These are phyloP conservation scores for Drepana falcataria DNA, from an alignment of 2,888 invertebrate species.

Conservation along the genomic window DNA sequence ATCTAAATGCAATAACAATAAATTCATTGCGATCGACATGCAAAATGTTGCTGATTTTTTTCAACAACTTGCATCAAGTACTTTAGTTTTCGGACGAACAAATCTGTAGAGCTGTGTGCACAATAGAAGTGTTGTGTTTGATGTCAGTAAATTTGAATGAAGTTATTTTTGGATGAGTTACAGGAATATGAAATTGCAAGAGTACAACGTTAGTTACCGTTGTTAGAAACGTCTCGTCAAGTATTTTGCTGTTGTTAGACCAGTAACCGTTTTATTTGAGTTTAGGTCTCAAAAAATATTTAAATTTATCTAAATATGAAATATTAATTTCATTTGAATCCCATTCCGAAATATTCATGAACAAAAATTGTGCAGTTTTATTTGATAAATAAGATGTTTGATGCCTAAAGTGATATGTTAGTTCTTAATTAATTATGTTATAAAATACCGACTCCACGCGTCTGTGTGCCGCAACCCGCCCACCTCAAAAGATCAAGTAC, in stretches of 20 bases:
- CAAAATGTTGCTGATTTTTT: conserved; percentile 71
- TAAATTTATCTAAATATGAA: too few relatives aligned
- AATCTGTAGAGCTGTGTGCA: conserved; percentile 31
- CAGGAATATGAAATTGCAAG: not conserved
- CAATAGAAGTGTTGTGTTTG: not conserved
- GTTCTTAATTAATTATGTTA: not conserved
- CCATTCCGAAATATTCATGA: too few relatives aligned
- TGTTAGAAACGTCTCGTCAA: too few relatives aligned
- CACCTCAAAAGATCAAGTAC: conserved; percentile 67
- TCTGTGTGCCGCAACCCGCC: conserved; percentile 20
- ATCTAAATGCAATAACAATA: conserved; percentile 75
- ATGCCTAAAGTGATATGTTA: not conserved
- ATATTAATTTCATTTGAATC: too few relatives aligned
- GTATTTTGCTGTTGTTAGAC: too few relatives aligned
- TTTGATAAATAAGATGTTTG: too few relatives aligned
- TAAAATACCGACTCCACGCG: conserved; percentile 16
- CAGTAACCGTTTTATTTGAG: too few relatives aligned
- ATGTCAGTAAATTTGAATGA: conserved; percentile 1
- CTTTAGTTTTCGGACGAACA: conserved; percentile 42
- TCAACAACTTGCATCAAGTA: conserved; percentile 56
- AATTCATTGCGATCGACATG: conserved; percentile 79
- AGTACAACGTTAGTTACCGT: too few relatives aligned
- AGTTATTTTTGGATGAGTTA: not conserved
- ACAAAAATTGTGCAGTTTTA: too few relatives aligned
- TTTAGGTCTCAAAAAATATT: too few relatives aligned